Evolutionary conservation across 2,888 invertebrate species (phyloP).

Genomic region (Tenthredo amoena): DNA sequence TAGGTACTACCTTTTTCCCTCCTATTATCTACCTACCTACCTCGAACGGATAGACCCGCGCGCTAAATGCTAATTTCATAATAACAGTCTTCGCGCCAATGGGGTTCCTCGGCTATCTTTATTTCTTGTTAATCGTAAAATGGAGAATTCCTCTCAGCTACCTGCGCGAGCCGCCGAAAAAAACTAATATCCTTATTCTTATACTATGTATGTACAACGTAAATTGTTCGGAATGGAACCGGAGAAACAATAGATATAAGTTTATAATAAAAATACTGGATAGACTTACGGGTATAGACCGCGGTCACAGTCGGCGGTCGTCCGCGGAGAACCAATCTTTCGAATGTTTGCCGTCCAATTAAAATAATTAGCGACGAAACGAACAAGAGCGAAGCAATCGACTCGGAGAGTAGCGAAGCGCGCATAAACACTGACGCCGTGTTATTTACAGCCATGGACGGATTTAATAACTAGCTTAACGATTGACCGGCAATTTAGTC

Average conservation of each 20-base stretch:
- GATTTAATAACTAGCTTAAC: slow-evolving; percentile 44
- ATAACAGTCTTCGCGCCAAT: slow-evolving; percentile 77
- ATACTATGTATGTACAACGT: no score
- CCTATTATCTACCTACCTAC: slow-evolving; percentile 22
- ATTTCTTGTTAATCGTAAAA: slow-evolving; percentile 64
- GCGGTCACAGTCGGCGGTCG: slow-evolving; percentile 61
- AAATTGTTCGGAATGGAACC: not conserved
- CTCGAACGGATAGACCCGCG: slow-evolving; percentile 26
- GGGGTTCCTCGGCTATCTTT: slow-evolving; percentile 62
- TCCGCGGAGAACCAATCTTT: slow-evolving; percentile 70
- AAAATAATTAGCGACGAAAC: slow-evolving; percentile 78
- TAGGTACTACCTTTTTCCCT: slow-evolving; percentile 21
- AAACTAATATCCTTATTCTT: not conserved
- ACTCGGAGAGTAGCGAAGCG: not conserved
- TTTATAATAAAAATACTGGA: slow-evolving; percentile 1
- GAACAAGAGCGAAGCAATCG: slow-evolving; percentile 69
- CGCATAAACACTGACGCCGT: slow-evolving; percentile 35
- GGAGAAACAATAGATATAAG: not conserved
- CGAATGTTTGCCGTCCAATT: slow-evolving; percentile 78
- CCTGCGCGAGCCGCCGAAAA: not conserved
- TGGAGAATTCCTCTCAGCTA: slow-evolving; percentile 59
- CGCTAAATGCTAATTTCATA: slow-evolving; percentile 75
- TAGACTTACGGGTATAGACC: not conserved
- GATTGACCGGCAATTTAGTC: slow-evolving; percentile 39
- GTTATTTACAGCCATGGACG: slow-evolving; percentile 36